A percentile compares a stretch with the other conserved stretches of the same genome.
Evolutionary conservation across 2,113 vertebrate genomes (phyloP).

Genomic region (Sciurus niger): DNA sequence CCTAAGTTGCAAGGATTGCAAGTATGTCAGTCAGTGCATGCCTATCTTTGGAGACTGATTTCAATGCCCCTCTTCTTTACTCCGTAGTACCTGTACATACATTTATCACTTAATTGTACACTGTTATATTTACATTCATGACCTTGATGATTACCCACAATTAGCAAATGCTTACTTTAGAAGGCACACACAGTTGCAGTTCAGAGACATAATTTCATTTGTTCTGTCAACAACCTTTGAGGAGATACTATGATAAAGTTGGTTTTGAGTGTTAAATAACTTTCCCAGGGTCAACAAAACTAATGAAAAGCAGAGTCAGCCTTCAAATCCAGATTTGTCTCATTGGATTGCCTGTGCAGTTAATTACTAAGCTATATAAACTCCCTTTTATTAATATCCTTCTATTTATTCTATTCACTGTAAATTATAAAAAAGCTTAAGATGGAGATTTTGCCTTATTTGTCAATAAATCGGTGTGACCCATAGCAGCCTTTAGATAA

Average conservation of each 20-base stretch:
- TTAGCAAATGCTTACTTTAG: conserved; percentile 1
- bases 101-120: neutral
- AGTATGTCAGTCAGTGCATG: no score
- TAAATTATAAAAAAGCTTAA: neutral
- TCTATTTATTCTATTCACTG: conserved; percentile 1
- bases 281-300: neutral
- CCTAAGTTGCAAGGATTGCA: no score
- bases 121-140: neutral
- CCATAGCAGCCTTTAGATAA: neutral
- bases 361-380: neutral
- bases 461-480: neutral
- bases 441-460: neutral
- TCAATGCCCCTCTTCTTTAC: neutral
- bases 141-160: no score
- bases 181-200: neutral
- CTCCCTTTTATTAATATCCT: conserved; percentile 22
- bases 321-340: conserved; percentile 54
- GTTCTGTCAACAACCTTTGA: neutral
- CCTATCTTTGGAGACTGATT: neutral
- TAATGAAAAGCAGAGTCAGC: neutral
- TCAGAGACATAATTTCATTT: conserved; percentile 13
- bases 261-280: conserved; percentile 15
- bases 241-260: neutral
- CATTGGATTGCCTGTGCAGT: neutral
- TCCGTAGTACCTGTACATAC: neutral